Conservation (phyloP, 2,113 vertebrate genomes). For the Microcebus lehilahytsara region DNA sequence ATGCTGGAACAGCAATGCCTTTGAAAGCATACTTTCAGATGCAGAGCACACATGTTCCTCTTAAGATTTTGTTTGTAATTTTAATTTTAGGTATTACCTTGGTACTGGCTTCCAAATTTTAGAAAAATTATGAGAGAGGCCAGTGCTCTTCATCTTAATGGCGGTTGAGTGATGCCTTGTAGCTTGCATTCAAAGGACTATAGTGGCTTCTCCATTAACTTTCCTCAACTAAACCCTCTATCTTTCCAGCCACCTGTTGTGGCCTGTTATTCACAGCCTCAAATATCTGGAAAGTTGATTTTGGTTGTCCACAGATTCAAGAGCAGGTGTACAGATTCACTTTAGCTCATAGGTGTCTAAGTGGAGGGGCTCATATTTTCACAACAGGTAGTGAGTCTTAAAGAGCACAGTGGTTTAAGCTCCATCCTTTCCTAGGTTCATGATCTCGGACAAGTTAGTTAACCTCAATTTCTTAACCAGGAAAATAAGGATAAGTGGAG, state of each 20-base stretch:
- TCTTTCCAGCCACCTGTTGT: neutral
- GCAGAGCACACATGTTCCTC: neutral
- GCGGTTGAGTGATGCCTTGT: neutral
- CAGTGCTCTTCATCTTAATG: neutral
- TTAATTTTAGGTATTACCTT: conserved; percentile 27
- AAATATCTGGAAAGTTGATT: neutral
- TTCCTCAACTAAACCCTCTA: neutral
- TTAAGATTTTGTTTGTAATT: conserved; percentile 5
- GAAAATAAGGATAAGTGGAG: neutral
- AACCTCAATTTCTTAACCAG: neutral
- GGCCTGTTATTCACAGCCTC: neutral
- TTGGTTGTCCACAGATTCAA: neutral
- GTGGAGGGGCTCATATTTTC: neutral
- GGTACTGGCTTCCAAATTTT: neutral
- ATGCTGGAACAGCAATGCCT: neutral
- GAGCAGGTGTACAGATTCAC: neutral
- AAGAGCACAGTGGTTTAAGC: neutral
- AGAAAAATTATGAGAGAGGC: neutral
- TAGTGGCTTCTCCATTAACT: neutral
- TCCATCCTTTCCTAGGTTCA: neutral
- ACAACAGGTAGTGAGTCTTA: neutral
- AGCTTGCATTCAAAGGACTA: neutral
- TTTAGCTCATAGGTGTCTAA: neutral
- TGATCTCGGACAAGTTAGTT: neutral
- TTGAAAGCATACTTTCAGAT: neutral